A percentile compares a stretch with the other conserved stretches of the same genome.
Conservation (phyloP, 2,797 vertebrate genomes). For the Epinephelus awoara region DNA sequence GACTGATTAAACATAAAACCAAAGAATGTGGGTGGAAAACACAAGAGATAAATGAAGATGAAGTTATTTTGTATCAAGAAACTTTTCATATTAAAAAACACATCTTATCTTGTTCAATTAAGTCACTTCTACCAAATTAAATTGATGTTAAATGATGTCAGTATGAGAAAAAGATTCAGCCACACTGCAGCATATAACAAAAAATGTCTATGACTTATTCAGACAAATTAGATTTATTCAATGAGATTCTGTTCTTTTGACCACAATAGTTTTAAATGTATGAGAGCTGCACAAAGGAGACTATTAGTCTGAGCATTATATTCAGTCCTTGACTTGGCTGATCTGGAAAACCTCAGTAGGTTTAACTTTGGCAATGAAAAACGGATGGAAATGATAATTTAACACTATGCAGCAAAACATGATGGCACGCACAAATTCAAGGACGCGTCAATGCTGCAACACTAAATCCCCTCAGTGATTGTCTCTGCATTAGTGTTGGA, state of each 20-base stretch:
- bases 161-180: neutral
- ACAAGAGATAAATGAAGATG: neutral
- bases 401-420: neutral
- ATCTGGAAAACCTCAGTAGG: slow-evolving; percentile 16
- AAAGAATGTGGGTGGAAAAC: neutral
- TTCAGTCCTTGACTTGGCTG: slow-evolving; percentile 1
- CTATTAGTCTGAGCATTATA: neutral
- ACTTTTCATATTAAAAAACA: neutral
- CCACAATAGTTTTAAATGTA: neutral
- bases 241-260: slow-evolving; percentile 5
- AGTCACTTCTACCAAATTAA: neutral
- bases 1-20: neutral
- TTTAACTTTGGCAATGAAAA: neutral
- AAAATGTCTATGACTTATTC: neutral
- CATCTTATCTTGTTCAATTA: neutral
- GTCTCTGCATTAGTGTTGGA: slow-evolving; percentile 3
- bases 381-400: slow-evolving; percentile 1
- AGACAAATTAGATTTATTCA: neutral
- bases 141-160: neutral
- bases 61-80: neutral
- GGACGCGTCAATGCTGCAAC: slow-evolving; percentile 8
- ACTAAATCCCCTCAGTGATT: slow-evolving; percentile 14
- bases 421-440: slow-evolving; percentile 6
- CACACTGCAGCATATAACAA: neutral
- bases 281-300: neutral